These are phyloP conservation scores for Drosophila kepulauana DNA, from an alignment of 1,140 invertebrate species.

Conservation along the genomic window DNA sequence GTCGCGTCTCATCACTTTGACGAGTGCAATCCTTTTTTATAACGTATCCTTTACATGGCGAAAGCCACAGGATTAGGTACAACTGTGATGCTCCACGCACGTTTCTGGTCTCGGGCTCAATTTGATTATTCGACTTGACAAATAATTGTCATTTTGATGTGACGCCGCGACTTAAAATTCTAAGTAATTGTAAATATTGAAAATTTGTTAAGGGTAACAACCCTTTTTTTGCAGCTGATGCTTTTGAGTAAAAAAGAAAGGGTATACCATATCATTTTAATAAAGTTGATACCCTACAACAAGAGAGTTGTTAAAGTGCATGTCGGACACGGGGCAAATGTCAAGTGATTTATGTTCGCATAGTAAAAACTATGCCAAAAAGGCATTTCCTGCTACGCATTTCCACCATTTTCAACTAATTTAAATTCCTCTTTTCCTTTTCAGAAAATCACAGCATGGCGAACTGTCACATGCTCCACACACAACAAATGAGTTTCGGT, in stretches of 20 bases:
- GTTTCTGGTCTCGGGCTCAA: conserved; percentile 51
- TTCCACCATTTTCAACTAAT: conserved; percentile 65
- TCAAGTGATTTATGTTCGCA: conserved; percentile 62
- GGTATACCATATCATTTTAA: background rate
- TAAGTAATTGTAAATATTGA: conserved; percentile 84
- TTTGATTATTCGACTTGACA: conserved; percentile 81
- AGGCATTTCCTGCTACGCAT: conserved; percentile 70
- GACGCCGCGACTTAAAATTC: conserved; percentile 76
- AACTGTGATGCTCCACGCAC: conserved; percentile 67
- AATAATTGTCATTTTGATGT: conserved; percentile 83
- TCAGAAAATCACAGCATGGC: conserved; percentile 44
- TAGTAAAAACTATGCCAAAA: conserved; percentile 72
- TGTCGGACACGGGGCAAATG: conserved; percentile 9
- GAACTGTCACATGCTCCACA: conserved; percentile 61
- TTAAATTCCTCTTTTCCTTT: conserved; percentile 68
- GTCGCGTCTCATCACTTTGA: conserved; percentile 66
- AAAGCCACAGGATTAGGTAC: conserved; percentile 80
- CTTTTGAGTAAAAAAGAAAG: background rate
- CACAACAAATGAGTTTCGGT: conserved; percentile 63
- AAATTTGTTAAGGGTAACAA: conserved; percentile 57
- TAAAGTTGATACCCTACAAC: background rate
- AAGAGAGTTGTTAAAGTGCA: background rate
- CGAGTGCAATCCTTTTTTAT: conserved; percentile 76
- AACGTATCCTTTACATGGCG: conserved; percentile 55
- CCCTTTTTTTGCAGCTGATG: conserved; percentile 42